phyloP scores from a whole-genome alignment of 30 jellyfish, hydroid and myxozoan genomes.

The Aurelia aurita complex sp. Pacific region DNA sequence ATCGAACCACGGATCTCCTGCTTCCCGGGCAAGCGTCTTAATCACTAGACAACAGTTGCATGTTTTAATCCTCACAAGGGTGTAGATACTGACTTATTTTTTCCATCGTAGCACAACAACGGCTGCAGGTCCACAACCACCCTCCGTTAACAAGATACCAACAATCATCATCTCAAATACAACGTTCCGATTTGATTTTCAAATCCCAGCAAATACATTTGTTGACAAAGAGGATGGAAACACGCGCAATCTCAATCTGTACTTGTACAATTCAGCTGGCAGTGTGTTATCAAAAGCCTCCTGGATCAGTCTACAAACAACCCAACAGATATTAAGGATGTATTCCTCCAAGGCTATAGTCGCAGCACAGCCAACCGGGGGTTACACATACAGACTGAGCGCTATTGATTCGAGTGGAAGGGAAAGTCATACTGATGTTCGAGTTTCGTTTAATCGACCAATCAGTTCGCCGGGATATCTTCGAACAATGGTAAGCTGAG shows the following conservation, averaged over 20 bases:
- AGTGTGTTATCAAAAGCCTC: conserved; percentile 28
- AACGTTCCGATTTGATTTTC: conserved; percentile 12
- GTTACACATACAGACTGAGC: conserved; percentile 51
- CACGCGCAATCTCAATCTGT: conserved; percentile 25
- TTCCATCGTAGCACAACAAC: conserved; percentile 24
- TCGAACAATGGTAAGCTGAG: conserved; percentile 16
- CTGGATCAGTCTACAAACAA: conserved; percentile 35
- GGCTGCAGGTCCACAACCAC: conserved; percentile 26
- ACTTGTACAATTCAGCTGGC: conserved; percentile 37
- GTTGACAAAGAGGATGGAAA: conserved; percentile 53
- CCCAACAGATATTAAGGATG: background rate
- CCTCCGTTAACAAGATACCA: conserved; percentile 12
- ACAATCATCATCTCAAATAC: conserved; percentile 16
- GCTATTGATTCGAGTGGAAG: conserved; percentile 63
- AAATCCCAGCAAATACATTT: conserved; percentile 24
- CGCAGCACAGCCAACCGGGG: conserved; percentile 36
- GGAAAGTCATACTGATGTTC: conserved; percentile 33
- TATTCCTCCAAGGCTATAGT: conserved; percentile 21
- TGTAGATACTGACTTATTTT: background rate
- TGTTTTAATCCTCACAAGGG: too few relatives aligned
- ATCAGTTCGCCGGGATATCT: conserved; percentile 20
- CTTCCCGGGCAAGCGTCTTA: too few relatives aligned
- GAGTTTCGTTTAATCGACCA: conserved; percentile 30
- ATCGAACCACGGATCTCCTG: too few relatives aligned
- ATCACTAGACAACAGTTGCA: too few relatives aligned